Percentiles rank a stretch among this genome's conserved stretches.
Evolutionary conservation across 1,140 invertebrate genomes (phyloP).

Genomic region (Drosophila parvula): DNA sequence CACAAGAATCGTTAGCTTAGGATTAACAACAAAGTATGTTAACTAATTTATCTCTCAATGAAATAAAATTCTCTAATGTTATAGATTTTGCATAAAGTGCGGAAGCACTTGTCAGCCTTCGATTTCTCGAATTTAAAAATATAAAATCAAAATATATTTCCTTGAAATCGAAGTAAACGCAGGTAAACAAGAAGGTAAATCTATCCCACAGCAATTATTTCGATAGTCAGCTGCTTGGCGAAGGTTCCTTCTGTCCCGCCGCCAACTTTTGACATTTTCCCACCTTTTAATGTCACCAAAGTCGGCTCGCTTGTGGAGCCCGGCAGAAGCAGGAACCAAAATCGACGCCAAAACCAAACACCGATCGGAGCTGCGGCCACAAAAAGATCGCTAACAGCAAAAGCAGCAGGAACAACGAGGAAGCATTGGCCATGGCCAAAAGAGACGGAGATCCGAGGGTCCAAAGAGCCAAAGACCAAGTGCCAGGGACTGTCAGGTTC

Average conservation of each 20-base stretch:
- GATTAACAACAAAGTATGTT: too few relatives aligned
- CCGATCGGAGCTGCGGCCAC: slow-evolving; percentile 8
- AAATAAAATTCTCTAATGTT: too few relatives aligned
- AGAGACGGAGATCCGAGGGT: slow-evolving; percentile 16
- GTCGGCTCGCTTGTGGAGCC: slow-evolving; percentile 14
- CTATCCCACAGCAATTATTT: slow-evolving; percentile 51
- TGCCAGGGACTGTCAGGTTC: slow-evolving; percentile 45
- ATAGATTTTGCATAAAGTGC: too few relatives aligned
- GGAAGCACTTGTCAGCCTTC: too few relatives aligned
- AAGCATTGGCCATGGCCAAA: slow-evolving; percentile 39
- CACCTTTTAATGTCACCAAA: slow-evolving; percentile 76
- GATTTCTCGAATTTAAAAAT: too few relatives aligned
- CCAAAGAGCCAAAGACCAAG: slow-evolving; percentile 39
- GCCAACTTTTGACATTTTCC: slow-evolving; percentile 71
- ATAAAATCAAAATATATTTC: neutral
- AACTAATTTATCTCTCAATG: too few relatives aligned
- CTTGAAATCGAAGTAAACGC: neutral
- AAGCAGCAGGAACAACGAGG: slow-evolving; percentile 36
- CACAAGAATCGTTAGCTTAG: too few relatives aligned
- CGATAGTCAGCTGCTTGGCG: slow-evolving; percentile 8
- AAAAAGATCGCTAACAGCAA: slow-evolving; percentile 39
- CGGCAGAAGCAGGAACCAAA: slow-evolving; percentile 24
- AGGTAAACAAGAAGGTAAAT: neutral
- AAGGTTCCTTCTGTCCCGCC: slow-evolving; percentile 6
- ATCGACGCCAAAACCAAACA: slow-evolving; percentile 20